Percentiles rank a stretch among this genome's conserved stretches.
Conservation (phyloP, 1,140 invertebrate species). For the Oreohelix idahoensis region DNA sequence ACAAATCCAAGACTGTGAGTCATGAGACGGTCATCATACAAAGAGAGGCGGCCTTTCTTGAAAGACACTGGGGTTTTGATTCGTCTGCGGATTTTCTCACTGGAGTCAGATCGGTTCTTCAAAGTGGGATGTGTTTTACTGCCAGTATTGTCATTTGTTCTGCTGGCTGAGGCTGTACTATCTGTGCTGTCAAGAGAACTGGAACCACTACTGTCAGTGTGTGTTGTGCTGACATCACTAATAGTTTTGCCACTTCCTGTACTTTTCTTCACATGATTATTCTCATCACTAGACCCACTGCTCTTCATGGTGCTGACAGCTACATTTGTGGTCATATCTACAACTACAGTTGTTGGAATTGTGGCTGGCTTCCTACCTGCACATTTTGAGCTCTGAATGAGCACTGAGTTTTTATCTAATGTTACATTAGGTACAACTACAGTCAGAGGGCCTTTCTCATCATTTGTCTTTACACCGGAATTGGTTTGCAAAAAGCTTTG, state of each 20-base stretch:
- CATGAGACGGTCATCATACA: constrained; percentile 92
- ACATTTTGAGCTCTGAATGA: neutral
- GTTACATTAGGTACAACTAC: constrained; percentile 18
- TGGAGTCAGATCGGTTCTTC: constrained; percentile 72
- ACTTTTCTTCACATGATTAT: no score
- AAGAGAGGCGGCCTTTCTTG: constrained; percentile 80
- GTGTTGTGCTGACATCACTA: no score
- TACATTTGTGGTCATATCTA: neutral
- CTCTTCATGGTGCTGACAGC: constrained; percentile 6
- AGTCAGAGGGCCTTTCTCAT: neutral
- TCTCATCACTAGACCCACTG: neutral
- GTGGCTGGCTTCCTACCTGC: neutral
- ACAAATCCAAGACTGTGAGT: neutral
- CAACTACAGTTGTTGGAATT: no score
- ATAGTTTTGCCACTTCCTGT: no score
- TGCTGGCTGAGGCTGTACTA: neutral
- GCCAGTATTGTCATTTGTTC: neutral
- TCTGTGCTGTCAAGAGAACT: neutral
- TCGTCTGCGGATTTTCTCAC: constrained; percentile 80
- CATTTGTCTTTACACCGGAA: neutral
- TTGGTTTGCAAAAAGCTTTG: neutral
- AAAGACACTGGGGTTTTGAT: constrained; percentile 88
- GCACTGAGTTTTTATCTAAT: neutral
- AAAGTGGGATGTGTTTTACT: neutral
- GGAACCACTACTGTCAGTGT: neutral